Conservation (phyloP, 2,888 invertebrate species). For the Meteorus colon region DNA sequence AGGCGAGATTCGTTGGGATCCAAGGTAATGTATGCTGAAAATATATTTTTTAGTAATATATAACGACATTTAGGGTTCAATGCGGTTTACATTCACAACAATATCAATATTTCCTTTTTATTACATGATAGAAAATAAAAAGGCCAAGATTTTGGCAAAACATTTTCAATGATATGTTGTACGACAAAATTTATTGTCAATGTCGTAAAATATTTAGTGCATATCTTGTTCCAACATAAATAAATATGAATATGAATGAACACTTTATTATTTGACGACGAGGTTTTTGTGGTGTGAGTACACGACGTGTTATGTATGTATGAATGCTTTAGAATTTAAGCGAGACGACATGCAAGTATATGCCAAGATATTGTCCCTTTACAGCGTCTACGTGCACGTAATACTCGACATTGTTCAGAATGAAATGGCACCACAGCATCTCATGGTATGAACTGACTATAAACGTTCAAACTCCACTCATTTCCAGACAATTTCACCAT, state of each 20-base stretch:
- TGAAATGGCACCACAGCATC: slow-evolving; percentile 1
- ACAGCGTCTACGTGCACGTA: slow-evolving; percentile 15
- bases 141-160: neutral
- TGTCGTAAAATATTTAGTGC: neutral
- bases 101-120: too few species aligned
- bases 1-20: slow-evolving; percentile 89
- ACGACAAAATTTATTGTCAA: neutral
- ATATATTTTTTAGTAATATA: neutral
- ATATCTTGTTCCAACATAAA: neutral
- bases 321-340: neutral
- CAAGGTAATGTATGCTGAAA: slow-evolving; percentile 77
- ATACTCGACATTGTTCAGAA: slow-evolving; percentile 6
- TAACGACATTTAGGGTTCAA: slow-evolving; percentile 7
- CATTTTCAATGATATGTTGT: slow-evolving; percentile 22
- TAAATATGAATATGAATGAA: too few species aligned
- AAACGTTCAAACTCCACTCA: neutral
- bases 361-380: slow-evolving; percentile 9
- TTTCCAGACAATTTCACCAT: slow-evolving; percentile 5
- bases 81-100: too few species aligned
- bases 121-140: too few species aligned
- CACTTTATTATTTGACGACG: neutral
- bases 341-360: neutral
- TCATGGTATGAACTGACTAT: slow-evolving; percentile 14
- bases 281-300: neutral
- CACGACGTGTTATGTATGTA: neutral